Percentiles rank a stretch among this genome's conserved stretches.
Evolutionary conservation across 2,797 vertebrate genomes (phyloP).

Genomic region (Diglossa cyanea): DNA sequence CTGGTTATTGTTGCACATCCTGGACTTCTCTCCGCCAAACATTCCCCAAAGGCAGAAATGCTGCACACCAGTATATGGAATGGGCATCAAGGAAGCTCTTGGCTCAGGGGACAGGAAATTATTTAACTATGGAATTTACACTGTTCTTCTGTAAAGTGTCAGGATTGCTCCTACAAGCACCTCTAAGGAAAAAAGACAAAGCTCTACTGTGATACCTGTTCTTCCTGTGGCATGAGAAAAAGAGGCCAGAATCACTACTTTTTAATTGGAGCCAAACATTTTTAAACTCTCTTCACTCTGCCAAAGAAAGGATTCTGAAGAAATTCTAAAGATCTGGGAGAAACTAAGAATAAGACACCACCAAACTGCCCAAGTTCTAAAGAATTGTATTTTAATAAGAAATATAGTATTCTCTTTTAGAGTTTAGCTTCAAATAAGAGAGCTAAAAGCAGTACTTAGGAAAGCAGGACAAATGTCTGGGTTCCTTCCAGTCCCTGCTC

Average conservation of each 20-base stretch:
- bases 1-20: not conserved
- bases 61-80: not conserved
- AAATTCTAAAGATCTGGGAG: not conserved
- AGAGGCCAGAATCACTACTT: not conserved
- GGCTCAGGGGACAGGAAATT: no score
- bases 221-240: not conserved
- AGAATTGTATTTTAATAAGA: not conserved
- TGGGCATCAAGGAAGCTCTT: not conserved
- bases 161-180: not conserved
- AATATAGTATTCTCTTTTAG: not conserved
- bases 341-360: not conserved
- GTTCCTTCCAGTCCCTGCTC: not conserved
- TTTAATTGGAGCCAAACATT: not conserved
- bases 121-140: not conserved
- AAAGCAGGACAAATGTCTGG: not conserved
- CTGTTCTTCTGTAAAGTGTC: not conserved
- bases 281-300: not conserved
- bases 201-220: accelerated
- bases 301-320: not conserved
- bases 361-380: not conserved
- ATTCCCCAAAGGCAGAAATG: not conserved
- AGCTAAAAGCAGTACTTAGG: not conserved
- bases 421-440: not conserved
- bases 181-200: not conserved
- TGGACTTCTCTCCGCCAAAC: not conserved